Evolutionary conservation across 1,140 invertebrate species (phyloP).

Genomic region (Scaptomyza montana): DNA sequence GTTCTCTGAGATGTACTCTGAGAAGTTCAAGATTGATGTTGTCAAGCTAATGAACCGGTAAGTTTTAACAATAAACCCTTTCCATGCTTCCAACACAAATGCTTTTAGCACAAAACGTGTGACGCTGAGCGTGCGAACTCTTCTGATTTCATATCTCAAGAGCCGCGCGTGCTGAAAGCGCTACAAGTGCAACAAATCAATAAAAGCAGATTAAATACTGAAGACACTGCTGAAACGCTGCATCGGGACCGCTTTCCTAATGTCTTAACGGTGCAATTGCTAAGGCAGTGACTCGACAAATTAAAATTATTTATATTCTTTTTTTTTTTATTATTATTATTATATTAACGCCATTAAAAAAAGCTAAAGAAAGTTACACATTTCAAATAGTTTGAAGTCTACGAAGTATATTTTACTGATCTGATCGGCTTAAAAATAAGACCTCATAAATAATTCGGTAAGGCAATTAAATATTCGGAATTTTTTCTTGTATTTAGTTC

Average conservation of each 20-base stretch:
- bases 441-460: not conserved
- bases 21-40: constrained; percentile 99
- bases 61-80: constrained; percentile 58
- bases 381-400: too few relatives aligned
- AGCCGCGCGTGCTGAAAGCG: constrained; percentile 66
- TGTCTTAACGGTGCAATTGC: constrained; percentile 85
- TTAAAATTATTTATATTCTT: not conserved
- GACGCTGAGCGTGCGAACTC: constrained; percentile 67
- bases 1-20: constrained; percentile 99
- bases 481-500: not conserved
- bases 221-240: constrained; percentile 84
- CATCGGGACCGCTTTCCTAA: constrained; percentile 86
- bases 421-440: not conserved
- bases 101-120: constrained; percentile 83
- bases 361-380: too few relatives aligned
- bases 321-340: not conserved
- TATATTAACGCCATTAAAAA: too few relatives aligned
- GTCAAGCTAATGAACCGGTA: constrained; percentile 97
- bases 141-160: constrained; percentile 32
- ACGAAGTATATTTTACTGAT: too few relatives aligned
- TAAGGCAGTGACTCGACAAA: constrained; percentile 70
- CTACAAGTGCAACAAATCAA: constrained; percentile 75
- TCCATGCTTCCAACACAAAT: not conserved
- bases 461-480: not conserved
- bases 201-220: constrained; percentile 77